phyloP scores from a whole-genome alignment of 1,140 invertebrate genomes.

The Sycophila sp. region DNA sequence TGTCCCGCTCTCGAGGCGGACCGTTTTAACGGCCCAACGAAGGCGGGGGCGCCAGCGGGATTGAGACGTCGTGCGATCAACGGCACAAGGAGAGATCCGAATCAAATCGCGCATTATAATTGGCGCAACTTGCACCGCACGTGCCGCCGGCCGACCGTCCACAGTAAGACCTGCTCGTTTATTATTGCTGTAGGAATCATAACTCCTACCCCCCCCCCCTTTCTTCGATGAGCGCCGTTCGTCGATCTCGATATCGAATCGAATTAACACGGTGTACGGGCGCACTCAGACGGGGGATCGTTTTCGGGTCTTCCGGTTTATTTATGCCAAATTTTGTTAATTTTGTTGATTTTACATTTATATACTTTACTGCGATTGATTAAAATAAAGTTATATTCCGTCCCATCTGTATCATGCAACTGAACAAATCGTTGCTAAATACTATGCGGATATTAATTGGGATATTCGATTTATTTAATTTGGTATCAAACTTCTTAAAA shows the following conservation, averaged over 20 bases:
- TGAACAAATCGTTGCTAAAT: no score
- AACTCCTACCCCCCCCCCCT: conserved; percentile 42
- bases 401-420: no score
- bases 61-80: conserved; percentile 48
- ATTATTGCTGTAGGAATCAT: conserved; percentile 60
- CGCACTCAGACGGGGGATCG: neutral
- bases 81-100: conserved; percentile 42
- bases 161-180: conserved; percentile 63
- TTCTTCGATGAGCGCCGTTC: neutral
- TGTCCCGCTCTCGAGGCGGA: neutral
- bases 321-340: no score
- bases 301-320: no score
- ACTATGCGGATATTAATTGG: no score
- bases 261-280: conserved; percentile 55
- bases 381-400: no score
- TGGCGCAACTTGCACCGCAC: conserved; percentile 52
- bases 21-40: neutral
- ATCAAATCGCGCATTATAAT: conserved; percentile 65
- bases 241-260: conserved; percentile 59
- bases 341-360: no score
- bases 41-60: conserved; percentile 32
- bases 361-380: no score
- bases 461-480: no score
- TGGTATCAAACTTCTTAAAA: no score
- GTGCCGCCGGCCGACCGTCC: conserved; percentile 47